phyloP scores from a whole-genome alignment of 1,140 invertebrate species.

The Hylaeus anthracinus region DNA sequence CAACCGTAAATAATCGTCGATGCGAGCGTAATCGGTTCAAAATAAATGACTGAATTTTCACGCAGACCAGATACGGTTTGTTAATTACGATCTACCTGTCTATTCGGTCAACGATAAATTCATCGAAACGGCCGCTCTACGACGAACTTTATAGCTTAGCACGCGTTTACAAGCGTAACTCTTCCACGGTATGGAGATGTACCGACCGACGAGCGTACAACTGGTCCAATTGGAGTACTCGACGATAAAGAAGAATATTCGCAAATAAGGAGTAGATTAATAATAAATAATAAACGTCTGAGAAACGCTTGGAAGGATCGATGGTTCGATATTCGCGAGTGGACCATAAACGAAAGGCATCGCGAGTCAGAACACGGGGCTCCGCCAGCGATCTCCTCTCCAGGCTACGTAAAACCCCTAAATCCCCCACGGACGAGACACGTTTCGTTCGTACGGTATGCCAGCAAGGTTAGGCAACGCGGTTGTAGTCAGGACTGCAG shows the following conservation, averaged over 20 bases:
- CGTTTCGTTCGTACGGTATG: constrained; percentile 47
- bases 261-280: too few relatives aligned
- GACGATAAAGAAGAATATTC: too few relatives aligned
- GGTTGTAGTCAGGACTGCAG: constrained; percentile 47
- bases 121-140: neutral
- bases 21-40: constrained; percentile 44
- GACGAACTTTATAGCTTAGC: constrained; percentile 9
- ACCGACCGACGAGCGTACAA: neutral
- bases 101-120: constrained; percentile 8
- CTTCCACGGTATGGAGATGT: constrained; percentile 1
- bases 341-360: constrained; percentile 36
- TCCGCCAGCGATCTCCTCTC: constrained; percentile 32
- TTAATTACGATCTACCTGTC: constrained; percentile 3
- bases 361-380: constrained; percentile 41
- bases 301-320: neutral
- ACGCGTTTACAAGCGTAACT: neutral
- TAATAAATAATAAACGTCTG: too few relatives aligned
- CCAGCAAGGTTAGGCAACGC: constrained; percentile 27
- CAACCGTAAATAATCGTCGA: constrained; percentile 8
- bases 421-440: constrained; percentile 53
- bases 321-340: constrained; percentile 15
- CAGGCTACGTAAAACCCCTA: constrained; percentile 53
- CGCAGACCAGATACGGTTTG: neutral
- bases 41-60: constrained; percentile 43
- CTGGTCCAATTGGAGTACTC: neutral